These are phyloP conservation scores for Desoria tigrina DNA, from an alignment of 2,888 invertebrate species.

Conservation along the genomic window DNA sequence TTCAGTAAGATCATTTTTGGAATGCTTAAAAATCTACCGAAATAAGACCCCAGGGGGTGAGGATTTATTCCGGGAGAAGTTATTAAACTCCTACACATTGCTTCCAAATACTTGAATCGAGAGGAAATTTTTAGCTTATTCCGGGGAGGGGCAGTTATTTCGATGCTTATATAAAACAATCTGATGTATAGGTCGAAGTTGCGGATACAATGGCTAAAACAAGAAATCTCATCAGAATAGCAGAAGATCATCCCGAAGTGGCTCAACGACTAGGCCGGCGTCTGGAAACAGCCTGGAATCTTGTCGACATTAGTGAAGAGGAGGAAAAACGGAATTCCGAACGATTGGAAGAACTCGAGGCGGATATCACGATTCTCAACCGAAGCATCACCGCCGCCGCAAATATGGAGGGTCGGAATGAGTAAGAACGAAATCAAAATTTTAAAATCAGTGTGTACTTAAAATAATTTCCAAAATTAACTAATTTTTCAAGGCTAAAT, in stretches of 20 bases:
- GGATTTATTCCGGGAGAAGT: too few species aligned
- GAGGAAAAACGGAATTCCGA: conserved; percentile 35
- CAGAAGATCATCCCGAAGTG: conserved; percentile 45
- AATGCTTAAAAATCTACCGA: too few species aligned
- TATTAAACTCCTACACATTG: too few species aligned
- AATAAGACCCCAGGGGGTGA: too few species aligned
- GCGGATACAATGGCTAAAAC: conserved; percentile 38
- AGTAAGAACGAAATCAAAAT: conserved; percentile 42
- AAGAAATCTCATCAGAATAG: conserved; percentile 43
- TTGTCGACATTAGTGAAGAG: conserved; percentile 44
- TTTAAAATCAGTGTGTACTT: too few species aligned
- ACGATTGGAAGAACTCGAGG: conserved; percentile 41
- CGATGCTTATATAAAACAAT: too few species aligned
- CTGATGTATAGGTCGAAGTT: conserved; percentile 35
- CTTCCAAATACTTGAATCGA: too few species aligned
- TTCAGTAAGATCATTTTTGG: conserved; percentile 30
- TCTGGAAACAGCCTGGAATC: conserved; percentile 46
- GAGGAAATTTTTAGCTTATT: too few species aligned
- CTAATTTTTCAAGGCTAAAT: conserved; percentile 26
- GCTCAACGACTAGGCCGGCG: conserved; percentile 32
- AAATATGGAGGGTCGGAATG: conserved; percentile 43
- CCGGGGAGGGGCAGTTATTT: too few species aligned
- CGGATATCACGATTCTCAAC: conserved; percentile 47
- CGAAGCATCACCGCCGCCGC: conserved; percentile 43
- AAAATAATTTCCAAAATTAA: neutral